A percentile compares a stretch with the other conserved stretches of the same genome.
These are phyloP conservation scores for Origma solitaria DNA, from an alignment of 2,113 vertebrate species.

Conservation along the genomic window DNA sequence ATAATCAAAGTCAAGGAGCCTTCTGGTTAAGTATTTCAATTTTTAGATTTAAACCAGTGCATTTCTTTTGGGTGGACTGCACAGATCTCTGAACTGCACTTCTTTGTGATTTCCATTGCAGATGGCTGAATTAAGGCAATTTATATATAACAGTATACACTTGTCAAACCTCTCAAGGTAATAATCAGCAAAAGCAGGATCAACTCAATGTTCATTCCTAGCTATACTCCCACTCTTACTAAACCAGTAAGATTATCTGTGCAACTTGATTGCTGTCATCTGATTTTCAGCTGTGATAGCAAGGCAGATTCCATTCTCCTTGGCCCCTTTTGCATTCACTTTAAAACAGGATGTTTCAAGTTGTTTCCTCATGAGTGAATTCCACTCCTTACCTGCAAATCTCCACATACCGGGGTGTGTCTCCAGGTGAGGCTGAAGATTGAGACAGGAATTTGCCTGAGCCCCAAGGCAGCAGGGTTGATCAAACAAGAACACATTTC, in stretches of 20 bases:
- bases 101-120: not conserved
- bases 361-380: slow-evolving; percentile 2
- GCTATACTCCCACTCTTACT: not conserved
- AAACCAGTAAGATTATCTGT: not conserved
- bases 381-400: not conserved
- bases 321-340: not conserved
- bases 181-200: not conserved
- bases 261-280: not conserved
- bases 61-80: not conserved
- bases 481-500: not conserved
- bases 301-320: not conserved
- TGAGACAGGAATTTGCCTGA: not conserved
- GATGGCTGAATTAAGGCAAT: not conserved
- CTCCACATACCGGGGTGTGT: not conserved
- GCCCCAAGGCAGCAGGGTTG: not conserved
- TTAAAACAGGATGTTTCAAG: not conserved
- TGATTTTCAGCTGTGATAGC: not conserved
- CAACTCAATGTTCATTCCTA: not conserved
- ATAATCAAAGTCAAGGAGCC: not conserved
- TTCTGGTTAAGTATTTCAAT: not conserved
- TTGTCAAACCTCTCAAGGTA: not conserved
- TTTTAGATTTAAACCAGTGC: not conserved
- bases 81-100: not conserved
- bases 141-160: not conserved
- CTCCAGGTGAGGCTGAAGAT: not conserved